Percentiles rank a stretch among this genome's conserved stretches.
These are phyloP conservation scores for Pseudeuparius sepicola DNA, from an alignment of 2,888 invertebrate genomes.

Conservation along the genomic window DNA sequence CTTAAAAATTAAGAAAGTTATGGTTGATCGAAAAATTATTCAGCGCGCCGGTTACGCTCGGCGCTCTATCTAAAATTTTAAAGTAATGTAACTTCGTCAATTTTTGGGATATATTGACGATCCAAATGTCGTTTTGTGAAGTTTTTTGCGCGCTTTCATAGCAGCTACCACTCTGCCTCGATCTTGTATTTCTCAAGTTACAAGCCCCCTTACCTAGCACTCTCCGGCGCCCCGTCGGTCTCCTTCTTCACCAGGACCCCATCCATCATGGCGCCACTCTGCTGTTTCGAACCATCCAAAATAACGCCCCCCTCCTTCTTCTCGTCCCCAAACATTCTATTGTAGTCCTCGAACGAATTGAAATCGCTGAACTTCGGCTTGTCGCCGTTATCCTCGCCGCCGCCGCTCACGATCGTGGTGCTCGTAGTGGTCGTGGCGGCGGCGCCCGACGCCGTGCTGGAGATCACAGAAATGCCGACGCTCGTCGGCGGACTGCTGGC, in stretches of 20 bases:
- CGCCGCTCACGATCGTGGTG: slow-evolving; percentile 19
- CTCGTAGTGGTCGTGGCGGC: slow-evolving; percentile 19
- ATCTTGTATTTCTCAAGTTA: no score
- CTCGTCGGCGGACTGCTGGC: slow-evolving; percentile 16
- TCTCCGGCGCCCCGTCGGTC: slow-evolving; percentile 23
- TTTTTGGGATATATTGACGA: no score
- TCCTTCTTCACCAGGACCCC: slow-evolving; percentile 25
- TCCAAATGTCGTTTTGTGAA: no score
- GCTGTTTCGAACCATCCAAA: slow-evolving; percentile 16
- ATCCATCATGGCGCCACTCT: slow-evolving; percentile 15
- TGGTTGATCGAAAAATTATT: no score
- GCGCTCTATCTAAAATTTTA: no score
- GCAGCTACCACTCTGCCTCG: no score
- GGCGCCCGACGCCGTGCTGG: slow-evolving; percentile 20
- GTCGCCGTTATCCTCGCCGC: slow-evolving; percentile 14
- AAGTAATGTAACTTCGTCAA: no score
- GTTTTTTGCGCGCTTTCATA: no score
- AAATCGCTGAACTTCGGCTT: slow-evolving; percentile 26
- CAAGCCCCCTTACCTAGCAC: slow-evolving; percentile 23
- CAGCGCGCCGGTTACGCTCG: no score
- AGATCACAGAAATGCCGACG: slow-evolving; percentile 14
- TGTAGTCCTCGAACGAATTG: slow-evolving; percentile 27
- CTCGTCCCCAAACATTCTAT: no score
- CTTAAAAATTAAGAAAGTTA: no score
- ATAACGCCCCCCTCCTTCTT: slow-evolving; percentile 12